Base-by-base conservation (phyloP, 2,888 invertebrate species). In the Cataglyphis rosenhaueri region DNA sequence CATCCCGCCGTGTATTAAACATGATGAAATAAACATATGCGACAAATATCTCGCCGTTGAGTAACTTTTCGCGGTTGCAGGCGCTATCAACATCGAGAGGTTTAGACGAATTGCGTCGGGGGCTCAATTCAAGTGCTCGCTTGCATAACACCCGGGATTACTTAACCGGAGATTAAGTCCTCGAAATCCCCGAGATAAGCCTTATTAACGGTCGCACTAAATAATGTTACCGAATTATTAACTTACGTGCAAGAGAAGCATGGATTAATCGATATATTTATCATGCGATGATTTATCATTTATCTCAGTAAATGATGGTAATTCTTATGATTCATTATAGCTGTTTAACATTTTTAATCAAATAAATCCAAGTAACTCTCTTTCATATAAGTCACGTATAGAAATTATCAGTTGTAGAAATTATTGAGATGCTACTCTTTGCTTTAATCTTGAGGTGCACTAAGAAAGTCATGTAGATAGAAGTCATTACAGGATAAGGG, bases 21-120 rank as follows among this genome's bases (percentile, higher is more conserved):
- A 12, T 78, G 83, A 85, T 64, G 87, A 83, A 82, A 82, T 81
- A 21, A 62, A 38, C 48, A 55, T 38, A 44, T 21, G 83, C 76
- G 85, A 83, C 87, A 78, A 87, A 85, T 85, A 55, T 68, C 87
- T 81, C 74, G 35, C n/a, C 48, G 52, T 85, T 82, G 79, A 29
- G 76, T 38, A 84, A 86, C 62, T 35, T n/a, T 78, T 55, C n/a
- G 64, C 78, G 73, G 81, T 84, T 65, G 66, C 76, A 9, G 18
- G 18, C 55, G 52, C 32, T 81, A 78, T 79, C 79, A 85, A 71
- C 55, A 41, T 82, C 38, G n/a, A 73, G 76, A 81, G 59, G 25
- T 76, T 82, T 78, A 48, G 38, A 68, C 44, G 82, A 71, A 82
- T 65, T 82, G 86, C 76, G 59, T 55, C 65, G 79, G 38, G 38